Base-by-base conservation (phyloP, 2,888 invertebrate species). In the Cataglyphis cursor region DNA sequence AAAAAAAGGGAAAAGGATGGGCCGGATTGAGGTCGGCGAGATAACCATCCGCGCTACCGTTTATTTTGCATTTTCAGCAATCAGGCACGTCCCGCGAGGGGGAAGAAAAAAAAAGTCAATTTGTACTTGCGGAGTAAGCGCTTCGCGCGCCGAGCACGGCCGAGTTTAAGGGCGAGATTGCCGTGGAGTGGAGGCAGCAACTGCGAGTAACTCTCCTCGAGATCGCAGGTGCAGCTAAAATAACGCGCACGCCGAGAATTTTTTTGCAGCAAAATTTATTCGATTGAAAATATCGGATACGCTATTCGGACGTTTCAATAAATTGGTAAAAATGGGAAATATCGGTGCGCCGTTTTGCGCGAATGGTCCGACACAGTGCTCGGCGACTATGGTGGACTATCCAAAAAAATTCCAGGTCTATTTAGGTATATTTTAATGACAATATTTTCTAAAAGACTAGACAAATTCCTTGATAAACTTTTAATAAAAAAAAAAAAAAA, bases 101-200 rank as follows among this genome's bases (percentile, higher is more conserved):
- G 68, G 35, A 54, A 44, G 65, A 61, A 41, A 83, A 48, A 62
- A 88, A 91, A 88, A 88, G 86, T 90, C 86, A 87, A 89, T 90
- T 87, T 87, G 86, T 54, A 54, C 54, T 61, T 78, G 82, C 78
- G 76, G 86, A 89, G 87, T 88, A 90, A 91, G 85, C 85, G 85
- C 81, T 82, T 82, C 78, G 85, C 85, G 74, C 73, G 76, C 82
- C 74, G 85, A 74, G 59, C 84, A 44, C 72, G 66, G 80, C 68
- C 84, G 80, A 59, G 21, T 81, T 81, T 72, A 65, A 84, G 82
- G 82, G 80, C 85, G 61, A 86, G 87, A 82, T 90, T 88, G 87
- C 87, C 84, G 82, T 54, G n/a, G 66, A 21, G 35, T 18, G 35
- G 75, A 15, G 44, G 78, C 78, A 66, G 82, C 83, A 75, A 62